Base-by-base conservation (phyloP, 2,113 vertebrate genomes). In the Vimba vimba region DNA sequence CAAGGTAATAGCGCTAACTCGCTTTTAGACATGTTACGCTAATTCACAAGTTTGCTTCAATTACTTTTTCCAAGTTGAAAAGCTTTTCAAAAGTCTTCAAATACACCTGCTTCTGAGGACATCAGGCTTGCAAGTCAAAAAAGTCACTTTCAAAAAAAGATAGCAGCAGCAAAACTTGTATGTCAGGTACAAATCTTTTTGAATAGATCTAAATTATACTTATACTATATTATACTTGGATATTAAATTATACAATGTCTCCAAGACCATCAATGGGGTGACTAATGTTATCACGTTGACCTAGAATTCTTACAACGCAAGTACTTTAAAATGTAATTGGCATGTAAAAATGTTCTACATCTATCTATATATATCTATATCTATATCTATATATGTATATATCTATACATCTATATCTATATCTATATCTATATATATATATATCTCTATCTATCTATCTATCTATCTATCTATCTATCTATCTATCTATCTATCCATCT, bases 41-140 rank as follows among this genome's bases (percentile, higher is more conserved):
- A 52, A 52, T 68, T 68, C 17, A 57, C 2, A 82, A 68, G 45
- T 80, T 82, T 50, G 79, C 62, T 50, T 69, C 27, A n/a, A 52
- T 52, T 52, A 82, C 45, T 68, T 82, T 55, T 33, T 21, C 1
- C 15, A 50, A 30, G 25, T 52, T 69, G 1, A 68, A 80, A 30
- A 69, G 25, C 45, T 81, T 62, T 47, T 81, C 39, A 36, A 17
- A 60, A 25, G 33, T 60, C 23, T 60, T 60, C 8, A 80, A 45
- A 80, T 47, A 15, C 59, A 80, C 78, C 78, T 64, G 39, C 59
- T 64, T 80, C 52, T 64, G 13, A 64, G 13, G 57, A 80, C 64
- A 47, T 45, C 39, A 47, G 39, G 13, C 36, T 62, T 79, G 6
- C 21, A 80, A 45, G 7, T 11, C 21, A 74, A 60, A 80, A 66